Evolutionary conservation across 2,888 invertebrate genomes (phyloP).

Genomic region (Andrena trimmerana): DNA sequence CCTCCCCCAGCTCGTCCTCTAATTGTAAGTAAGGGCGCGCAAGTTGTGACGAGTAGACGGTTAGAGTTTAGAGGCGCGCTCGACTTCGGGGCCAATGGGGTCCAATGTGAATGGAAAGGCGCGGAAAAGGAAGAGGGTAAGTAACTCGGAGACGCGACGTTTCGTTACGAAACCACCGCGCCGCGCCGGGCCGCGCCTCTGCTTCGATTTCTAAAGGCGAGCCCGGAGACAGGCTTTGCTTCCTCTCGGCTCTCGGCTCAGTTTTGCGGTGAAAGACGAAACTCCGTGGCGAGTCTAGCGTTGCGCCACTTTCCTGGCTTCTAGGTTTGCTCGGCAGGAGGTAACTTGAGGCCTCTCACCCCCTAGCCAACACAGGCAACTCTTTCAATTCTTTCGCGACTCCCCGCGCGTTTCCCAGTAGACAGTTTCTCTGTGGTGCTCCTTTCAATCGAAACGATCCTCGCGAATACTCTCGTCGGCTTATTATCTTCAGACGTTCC

Average conservation of each 20-base stretch:
- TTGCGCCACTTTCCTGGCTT: constrained; percentile 71
- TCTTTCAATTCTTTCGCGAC: constrained; percentile 22
- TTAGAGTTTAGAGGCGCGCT: not conserved
- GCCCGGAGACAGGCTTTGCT: constrained; percentile 60
- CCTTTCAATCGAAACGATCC: not conserved
- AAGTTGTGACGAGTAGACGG: too few species aligned
- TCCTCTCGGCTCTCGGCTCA: constrained; percentile 66
- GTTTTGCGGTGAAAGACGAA: constrained; percentile 75
- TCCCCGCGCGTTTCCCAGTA: not conserved
- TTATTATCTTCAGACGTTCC: not conserved
- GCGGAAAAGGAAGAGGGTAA: constrained; percentile 12
- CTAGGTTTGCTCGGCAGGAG: constrained; percentile 50
- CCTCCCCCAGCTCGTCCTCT: not conserved
- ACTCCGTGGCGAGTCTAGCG: constrained; percentile 63
- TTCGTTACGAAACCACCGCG: constrained; percentile 21
- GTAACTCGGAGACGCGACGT: not conserved
- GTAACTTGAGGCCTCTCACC: constrained; percentile 62
- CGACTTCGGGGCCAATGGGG: too few species aligned
- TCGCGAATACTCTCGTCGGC: not conserved
- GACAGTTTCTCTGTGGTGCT: not conserved
- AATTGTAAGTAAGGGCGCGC: too few species aligned
- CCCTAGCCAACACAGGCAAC: not conserved
- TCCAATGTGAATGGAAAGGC: not conserved
- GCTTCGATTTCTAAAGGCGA: constrained; percentile 57
- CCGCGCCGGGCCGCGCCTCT: constrained; percentile 32